These are phyloP conservation scores for Apolygus lucorum DNA, from an alignment of 1,140 invertebrate genomes.

Conservation along the genomic window DNA sequence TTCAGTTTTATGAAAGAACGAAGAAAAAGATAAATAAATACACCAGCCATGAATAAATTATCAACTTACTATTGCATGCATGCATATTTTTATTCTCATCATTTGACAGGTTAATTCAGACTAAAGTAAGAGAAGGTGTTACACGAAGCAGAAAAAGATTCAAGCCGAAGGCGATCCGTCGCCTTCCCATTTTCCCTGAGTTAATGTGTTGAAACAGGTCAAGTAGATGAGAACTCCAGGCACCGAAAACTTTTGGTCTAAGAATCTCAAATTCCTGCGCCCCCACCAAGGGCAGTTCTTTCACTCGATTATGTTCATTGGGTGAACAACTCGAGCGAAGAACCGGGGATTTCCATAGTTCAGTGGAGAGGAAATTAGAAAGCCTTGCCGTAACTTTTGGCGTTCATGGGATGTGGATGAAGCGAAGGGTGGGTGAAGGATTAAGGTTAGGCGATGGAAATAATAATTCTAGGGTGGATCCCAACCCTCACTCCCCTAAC, in stretches of 20 bases:
- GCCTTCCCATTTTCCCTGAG: background rate
- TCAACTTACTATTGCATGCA: too few relatives aligned
- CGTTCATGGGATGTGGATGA: background rate
- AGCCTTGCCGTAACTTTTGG: slow-evolving; percentile 5
- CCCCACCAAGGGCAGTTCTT: background rate
- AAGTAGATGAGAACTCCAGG: background rate
- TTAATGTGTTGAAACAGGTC: slow-evolving; percentile 14
- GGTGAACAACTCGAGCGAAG: background rate
- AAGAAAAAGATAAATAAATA: too few relatives aligned
- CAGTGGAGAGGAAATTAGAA: slow-evolving; percentile 9
- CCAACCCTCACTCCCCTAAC: too few relatives aligned
- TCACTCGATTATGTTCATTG: slow-evolving; percentile 16
- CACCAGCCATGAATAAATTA: too few relatives aligned
- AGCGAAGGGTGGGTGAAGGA: background rate
- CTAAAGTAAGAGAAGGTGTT: too few relatives aligned
- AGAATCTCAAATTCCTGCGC: slow-evolving; percentile 10
- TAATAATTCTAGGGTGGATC: too few relatives aligned
- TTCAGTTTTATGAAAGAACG: too few relatives aligned
- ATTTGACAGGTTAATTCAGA: too few relatives aligned
- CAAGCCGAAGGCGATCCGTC: too few relatives aligned
- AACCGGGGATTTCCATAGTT: slow-evolving; percentile 13
- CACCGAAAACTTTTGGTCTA: background rate
- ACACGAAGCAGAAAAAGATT: too few relatives aligned
- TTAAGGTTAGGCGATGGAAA: too few relatives aligned
- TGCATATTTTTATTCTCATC: too few relatives aligned